phyloP scores from a whole-genome alignment of 2,113 vertebrate genomes.

The Halichoerus grypus region DNA sequence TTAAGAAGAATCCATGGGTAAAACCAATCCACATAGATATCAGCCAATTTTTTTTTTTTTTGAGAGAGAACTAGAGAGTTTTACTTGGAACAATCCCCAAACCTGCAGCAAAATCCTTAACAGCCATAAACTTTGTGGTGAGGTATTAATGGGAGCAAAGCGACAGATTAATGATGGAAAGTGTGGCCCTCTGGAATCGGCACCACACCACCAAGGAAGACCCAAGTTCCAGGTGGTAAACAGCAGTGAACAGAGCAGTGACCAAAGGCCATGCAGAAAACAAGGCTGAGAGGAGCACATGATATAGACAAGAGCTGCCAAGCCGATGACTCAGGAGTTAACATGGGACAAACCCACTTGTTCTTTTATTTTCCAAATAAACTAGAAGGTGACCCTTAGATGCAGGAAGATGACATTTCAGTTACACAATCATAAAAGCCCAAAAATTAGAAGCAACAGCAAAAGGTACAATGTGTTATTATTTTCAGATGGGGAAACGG shows the following conservation, averaged over 20 bases:
- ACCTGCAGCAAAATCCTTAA: background rate
- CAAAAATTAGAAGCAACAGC: constrained; percentile 57
- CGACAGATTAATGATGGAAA: background rate
- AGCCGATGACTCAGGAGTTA: constrained; percentile 59
- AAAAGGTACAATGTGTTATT: constrained; percentile 73
- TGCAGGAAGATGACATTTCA: constrained; percentile 52
- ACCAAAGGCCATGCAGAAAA: background rate
- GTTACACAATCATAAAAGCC: constrained; percentile 60
- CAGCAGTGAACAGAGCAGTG: background rate
- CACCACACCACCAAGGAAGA: background rate
- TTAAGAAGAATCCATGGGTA: background rate
- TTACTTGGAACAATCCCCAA: constrained; percentile 13
- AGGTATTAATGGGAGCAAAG: background rate
- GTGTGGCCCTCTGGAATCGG: background rate
- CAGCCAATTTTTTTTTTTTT: background rate
- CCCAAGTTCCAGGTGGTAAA: background rate
- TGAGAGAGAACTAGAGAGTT: background rate
- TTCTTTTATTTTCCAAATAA: constrained; percentile 73
- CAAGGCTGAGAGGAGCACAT: background rate
- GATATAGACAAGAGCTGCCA: constrained; percentile 17
- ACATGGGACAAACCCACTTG: constrained; percentile 48
- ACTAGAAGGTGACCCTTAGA: constrained; percentile 61
- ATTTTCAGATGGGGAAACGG: constrained; percentile 66
- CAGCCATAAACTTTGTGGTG: background rate
- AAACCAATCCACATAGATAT: background rate